Evolutionary conservation across 2,888 invertebrate species (phyloP).

Genomic region (Balanococcus diminutus): DNA sequence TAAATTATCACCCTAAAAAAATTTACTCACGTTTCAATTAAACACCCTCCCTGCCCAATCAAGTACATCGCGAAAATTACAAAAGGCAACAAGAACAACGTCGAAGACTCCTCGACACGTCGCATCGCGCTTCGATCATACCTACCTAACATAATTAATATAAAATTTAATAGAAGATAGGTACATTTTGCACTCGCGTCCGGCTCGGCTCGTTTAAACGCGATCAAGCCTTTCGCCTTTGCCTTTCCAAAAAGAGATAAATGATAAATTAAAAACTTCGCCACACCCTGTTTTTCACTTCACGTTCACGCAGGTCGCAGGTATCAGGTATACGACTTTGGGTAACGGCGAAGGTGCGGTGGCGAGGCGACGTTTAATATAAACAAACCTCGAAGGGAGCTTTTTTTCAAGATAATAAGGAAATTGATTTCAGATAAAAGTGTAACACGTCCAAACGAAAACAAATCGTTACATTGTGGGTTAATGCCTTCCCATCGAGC

Average conservation of each 20-base stretch:
- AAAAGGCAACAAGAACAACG: no score
- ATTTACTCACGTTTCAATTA: not conserved
- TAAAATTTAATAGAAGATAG: conserved; percentile 4
- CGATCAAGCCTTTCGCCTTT: not conserved
- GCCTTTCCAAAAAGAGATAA: conserved; percentile 18
- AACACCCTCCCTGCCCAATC: not conserved
- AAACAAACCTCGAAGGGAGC: conserved; percentile 22
- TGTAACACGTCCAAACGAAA: conserved; percentile 39
- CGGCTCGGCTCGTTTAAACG: not conserved
- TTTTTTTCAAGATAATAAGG: conserved; percentile 43
- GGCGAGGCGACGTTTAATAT: conserved; percentile 34
- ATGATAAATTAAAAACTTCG: conserved; percentile 47
- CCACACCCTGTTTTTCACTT: conserved; percentile 45
- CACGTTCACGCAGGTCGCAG: not conserved
- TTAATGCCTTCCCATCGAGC: conserved; percentile 1
- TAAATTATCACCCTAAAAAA: not conserved
- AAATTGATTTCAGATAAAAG: conserved; percentile 51
- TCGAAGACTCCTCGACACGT: not conserved
- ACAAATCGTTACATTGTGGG: conserved; percentile 46
- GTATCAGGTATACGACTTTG: not conserved
- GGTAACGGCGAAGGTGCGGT: not conserved
- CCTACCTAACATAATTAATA: conserved; percentile 3
- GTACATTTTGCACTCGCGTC: not conserved
- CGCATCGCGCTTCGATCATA: no score
- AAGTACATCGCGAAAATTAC: no score